Conservation (phyloP, 1,140 invertebrate genomes). For the Bombus terrestris region DNA sequence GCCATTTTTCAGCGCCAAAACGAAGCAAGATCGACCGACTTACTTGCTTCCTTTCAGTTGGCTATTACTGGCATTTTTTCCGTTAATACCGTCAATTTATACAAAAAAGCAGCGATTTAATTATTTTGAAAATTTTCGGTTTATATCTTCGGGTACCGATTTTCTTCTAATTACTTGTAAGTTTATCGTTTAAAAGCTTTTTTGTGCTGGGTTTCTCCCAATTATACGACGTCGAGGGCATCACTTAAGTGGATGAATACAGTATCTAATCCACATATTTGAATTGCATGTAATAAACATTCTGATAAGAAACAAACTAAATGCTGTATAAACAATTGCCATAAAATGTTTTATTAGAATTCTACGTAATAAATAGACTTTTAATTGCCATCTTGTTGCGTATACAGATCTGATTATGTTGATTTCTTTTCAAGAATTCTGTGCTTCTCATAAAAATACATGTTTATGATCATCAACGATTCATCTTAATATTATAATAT, state of each 20-base stretch:
- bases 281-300: not conserved
- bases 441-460: no score
- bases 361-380: no score
- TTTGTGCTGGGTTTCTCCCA: fast-evolving
- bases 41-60: not conserved
- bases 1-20: no score
- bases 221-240: not conserved
- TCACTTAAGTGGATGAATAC: not conserved
- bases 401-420: no score
- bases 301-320: not conserved
- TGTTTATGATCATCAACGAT: no score
- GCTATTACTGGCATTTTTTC: not conserved
- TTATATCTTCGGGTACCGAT: not conserved
- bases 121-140: not conserved
- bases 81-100: not conserved
- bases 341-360: no score
- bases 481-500: no score
- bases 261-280: not conserved
- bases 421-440: no score
- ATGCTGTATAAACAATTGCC: not conserved
- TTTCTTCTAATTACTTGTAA: not conserved
- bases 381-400: no score
- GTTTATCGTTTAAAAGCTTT: not conserved
- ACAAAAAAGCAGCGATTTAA: not conserved
- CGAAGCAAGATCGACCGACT: not conserved